phyloP scores from a whole-genome alignment of 2,797 vertebrate species.

The Poeciliopsis presidionis region DNA sequence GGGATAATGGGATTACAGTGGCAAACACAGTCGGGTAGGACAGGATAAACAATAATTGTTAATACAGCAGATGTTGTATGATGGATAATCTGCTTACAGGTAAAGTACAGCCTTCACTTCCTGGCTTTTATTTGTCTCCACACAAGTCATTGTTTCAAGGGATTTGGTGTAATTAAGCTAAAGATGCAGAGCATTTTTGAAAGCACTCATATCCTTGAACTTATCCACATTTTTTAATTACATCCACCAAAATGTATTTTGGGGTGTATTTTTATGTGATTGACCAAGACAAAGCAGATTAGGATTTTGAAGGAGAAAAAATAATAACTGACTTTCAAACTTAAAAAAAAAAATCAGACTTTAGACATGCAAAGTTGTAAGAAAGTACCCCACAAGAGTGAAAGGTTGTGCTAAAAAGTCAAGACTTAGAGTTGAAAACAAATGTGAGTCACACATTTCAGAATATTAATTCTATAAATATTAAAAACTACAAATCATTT shows the following conservation, averaged over 20 bases:
- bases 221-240: neutral
- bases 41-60: conserved; percentile 61
- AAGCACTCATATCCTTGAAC: neutral
- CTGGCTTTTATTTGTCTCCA: conserved; percentile 36
- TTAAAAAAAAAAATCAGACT: neutral
- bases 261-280: neutral
- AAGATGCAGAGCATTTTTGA: conserved; percentile 25
- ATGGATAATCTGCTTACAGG: conserved; percentile 62
- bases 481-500: neutral
- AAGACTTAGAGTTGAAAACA: neutral
- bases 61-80: conserved; percentile 36
- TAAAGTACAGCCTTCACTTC: conserved; percentile 52
- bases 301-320: neutral
- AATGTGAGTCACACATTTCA: neutral
- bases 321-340: neutral
- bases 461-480: neutral
- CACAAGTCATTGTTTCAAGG: conserved; percentile 56
- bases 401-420: neutral
- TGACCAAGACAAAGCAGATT: neutral
- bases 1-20: conserved; percentile 68
- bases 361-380: neutral
- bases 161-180: conserved; percentile 57
- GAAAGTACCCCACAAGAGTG: neutral
- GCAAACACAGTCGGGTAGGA: conserved; percentile 50
- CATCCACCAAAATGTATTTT: neutral